These are phyloP conservation scores for Anarrhichthys ocellatus DNA, from an alignment of 2,113 vertebrate genomes.

Conservation along the genomic window DNA sequence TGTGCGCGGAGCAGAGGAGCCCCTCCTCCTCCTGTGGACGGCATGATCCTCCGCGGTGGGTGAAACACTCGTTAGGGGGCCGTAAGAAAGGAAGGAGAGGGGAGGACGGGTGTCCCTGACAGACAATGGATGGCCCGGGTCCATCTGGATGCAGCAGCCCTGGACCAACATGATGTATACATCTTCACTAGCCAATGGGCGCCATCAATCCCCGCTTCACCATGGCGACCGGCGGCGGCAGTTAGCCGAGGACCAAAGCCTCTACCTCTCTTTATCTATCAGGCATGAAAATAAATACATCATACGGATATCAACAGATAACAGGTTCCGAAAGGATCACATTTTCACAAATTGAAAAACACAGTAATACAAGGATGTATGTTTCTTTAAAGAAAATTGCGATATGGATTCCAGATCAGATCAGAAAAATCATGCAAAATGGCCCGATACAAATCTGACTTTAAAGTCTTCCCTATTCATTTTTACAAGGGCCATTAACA, in stretches of 20 bases:
- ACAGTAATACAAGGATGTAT: not conserved
- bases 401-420: not conserved
- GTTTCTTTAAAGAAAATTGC: not conserved
- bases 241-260: constrained; percentile 75
- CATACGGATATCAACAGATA: not conserved
- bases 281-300: constrained; percentile 6
- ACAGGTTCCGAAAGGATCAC: not conserved
- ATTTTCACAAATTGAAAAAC: not conserved
- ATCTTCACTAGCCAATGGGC: constrained; percentile 94
- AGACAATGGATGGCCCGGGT: constrained; percentile 96
- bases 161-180: constrained; percentile 98
- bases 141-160: constrained; percentile 96
- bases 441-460: not conserved
- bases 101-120: constrained; percentile 90
- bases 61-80: constrained; percentile 50
- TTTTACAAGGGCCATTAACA: too few species aligned
- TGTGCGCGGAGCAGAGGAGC: constrained; percentile 1
- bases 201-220: constrained; percentile 91
- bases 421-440: not conserved
- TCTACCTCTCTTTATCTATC: constrained; percentile 25
- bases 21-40: constrained; percentile 9
- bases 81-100: constrained; percentile 50
- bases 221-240: constrained; percentile 91
- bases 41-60: constrained; percentile 21
- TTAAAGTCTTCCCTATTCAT: not conserved